These are phyloP conservation scores for Tetramorium bicarinatum DNA, from an alignment of 2,888 invertebrate genomes.

Conservation along the genomic window DNA sequence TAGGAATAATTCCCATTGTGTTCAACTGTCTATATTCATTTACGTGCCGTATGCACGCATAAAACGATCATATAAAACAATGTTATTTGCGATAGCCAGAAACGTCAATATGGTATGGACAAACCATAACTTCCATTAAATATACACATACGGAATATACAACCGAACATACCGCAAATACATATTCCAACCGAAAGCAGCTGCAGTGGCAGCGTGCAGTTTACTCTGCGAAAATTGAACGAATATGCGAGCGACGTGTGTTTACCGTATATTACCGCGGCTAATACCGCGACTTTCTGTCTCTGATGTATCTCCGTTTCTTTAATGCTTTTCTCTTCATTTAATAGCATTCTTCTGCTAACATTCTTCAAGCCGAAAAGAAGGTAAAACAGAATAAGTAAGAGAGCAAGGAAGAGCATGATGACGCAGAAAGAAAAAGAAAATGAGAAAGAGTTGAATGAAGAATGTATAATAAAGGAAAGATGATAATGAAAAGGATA, in stretches of 20 bases:
- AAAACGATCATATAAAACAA: conserved; percentile 41
- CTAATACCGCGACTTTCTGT: conserved; percentile 54
- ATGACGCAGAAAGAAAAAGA: neutral
- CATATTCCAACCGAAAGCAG: conserved; percentile 38
- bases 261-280: conserved; percentile 25
- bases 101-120: conserved; percentile 44
- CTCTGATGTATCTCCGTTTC: conserved; percentile 40
- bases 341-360: neutral
- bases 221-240: conserved; percentile 40
- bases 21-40: conserved; percentile 10
- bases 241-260: conserved; percentile 28
- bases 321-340: conserved; percentile 11
- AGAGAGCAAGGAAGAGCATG: neutral
- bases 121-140: conserved; percentile 42
- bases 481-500: neutral
- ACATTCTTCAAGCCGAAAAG: neutral
- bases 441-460: neutral
- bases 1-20: conserved; percentile 1
- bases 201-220: conserved; percentile 5
- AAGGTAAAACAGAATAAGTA: neutral
- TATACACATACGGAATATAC: conserved; percentile 25
- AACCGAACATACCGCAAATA: conserved; percentile 33
- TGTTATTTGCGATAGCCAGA: conserved; percentile 19
- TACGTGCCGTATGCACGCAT: conserved; percentile 8
- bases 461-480: neutral